These are phyloP conservation scores for Phrynosoma platyrhinos DNA, from an alignment of 2,113 vertebrate genomes.

Conservation along the genomic window DNA sequence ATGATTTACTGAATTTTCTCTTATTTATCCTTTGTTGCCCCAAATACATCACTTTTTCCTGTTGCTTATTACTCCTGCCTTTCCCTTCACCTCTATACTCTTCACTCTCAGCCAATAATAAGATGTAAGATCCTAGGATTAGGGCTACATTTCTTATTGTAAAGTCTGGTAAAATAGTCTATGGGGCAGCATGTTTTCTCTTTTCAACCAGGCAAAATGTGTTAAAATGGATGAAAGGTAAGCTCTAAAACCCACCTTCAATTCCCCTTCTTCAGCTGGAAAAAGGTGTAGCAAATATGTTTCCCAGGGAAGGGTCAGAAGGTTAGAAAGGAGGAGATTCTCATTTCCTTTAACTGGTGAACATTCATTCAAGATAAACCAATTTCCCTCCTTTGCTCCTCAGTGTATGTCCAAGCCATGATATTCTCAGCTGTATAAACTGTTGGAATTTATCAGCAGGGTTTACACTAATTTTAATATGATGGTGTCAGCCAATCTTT, in stretches of 20 bases:
- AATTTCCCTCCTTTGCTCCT: slow-evolving; percentile 31
- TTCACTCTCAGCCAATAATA: background rate
- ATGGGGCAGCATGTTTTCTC: background rate
- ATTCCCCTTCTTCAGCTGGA: background rate
- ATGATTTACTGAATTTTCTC: background rate
- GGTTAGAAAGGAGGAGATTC: slow-evolving; percentile 8
- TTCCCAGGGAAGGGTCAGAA: slow-evolving; percentile 13
- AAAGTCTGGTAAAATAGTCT: background rate
- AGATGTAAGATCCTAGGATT: background rate
- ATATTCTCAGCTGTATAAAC: slow-evolving; percentile 32
- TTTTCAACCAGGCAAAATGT: background rate
- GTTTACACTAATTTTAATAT: slow-evolving; percentile 37
- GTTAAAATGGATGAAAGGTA: background rate
- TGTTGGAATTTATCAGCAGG: slow-evolving; percentile 45
- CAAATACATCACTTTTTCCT: background rate
- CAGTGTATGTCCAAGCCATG: slow-evolving; percentile 50
- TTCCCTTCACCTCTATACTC: too few species aligned
- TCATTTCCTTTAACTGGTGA: slow-evolving; percentile 24
- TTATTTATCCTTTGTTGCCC: background rate
- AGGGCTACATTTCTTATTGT: background rate
- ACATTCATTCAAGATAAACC: slow-evolving; percentile 31
- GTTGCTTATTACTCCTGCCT: background rate
- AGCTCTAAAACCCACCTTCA: background rate
- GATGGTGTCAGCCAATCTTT: slow-evolving; percentile 42
- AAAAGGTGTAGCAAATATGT: background rate